These are phyloP conservation scores for Trematocara stigmaticum DNA, from an alignment of 2,113 vertebrate genomes.

Conservation along the genomic window DNA sequence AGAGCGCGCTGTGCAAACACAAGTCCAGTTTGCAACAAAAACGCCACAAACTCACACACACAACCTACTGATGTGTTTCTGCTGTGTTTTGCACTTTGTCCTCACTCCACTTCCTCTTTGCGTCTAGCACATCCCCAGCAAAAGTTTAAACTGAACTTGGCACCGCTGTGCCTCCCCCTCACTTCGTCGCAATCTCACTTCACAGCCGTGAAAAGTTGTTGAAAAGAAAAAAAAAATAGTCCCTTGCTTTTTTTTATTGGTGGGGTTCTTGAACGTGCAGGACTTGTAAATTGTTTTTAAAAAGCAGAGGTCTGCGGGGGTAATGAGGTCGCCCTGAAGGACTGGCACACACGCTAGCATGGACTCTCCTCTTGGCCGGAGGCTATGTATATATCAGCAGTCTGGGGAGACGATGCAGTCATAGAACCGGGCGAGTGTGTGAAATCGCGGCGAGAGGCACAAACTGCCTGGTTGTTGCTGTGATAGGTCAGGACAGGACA, in stretches of 20 bases:
- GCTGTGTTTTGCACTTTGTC: neutral
- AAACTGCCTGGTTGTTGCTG: conserved; percentile 29
- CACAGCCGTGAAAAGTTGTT: conserved; percentile 9
- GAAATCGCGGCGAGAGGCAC: conserved; percentile 33
- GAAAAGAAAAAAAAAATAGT: neutral
- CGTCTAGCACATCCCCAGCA: conserved; percentile 17
- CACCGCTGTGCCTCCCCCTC: neutral
- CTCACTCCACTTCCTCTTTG: conserved; percentile 1
- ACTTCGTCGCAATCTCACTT: neutral
- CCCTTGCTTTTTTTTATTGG: neutral
- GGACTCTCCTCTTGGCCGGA: conserved; percentile 37
- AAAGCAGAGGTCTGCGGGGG: neutral
- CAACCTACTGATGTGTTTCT: neutral
- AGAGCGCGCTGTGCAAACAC: conserved; percentile 13
- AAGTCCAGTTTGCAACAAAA: neutral
- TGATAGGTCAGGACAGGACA: conserved; percentile 52
- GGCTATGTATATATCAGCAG: conserved; percentile 20
- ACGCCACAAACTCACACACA: neutral
- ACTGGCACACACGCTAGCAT: conserved; percentile 19
- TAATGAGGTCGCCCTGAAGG: conserved; percentile 40
- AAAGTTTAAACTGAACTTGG: conserved; percentile 48
- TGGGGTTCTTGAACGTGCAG: neutral
- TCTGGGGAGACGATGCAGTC: conserved; percentile 30
- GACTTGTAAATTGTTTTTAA: neutral
- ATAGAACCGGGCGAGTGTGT: neutral